Evolutionary conservation across 1,140 invertebrate genomes (phyloP).

Genomic region (Drosophila lacertosa): DNA sequence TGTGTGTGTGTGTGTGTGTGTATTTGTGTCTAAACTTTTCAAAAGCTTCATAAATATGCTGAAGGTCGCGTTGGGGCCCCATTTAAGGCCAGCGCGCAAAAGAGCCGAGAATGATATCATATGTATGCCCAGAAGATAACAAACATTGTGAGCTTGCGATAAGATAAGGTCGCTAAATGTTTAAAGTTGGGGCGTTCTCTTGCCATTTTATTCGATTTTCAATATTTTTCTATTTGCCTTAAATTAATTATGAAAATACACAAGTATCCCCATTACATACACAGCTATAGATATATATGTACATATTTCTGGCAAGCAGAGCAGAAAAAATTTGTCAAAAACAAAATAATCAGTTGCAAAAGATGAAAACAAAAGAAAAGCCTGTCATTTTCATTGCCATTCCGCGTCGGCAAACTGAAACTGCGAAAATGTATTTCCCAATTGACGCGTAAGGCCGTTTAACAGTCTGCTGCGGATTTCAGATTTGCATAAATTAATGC

Average conservation of each 20-base stretch:
- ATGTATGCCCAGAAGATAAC: constrained; percentile 63
- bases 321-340: constrained; percentile 31
- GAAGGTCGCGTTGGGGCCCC: constrained; percentile 60
- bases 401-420: constrained; percentile 43
- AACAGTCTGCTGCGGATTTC: constrained; percentile 67
- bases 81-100: constrained; percentile 37
- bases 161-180: constrained; percentile 56
- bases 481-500: constrained; percentile 54
- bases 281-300: constrained; percentile 28
- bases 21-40: constrained; percentile 27
- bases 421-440: constrained; percentile 44
- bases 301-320: constrained; percentile 40
- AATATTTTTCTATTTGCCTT: constrained; percentile 52
- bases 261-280: neutral
- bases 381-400: constrained; percentile 64
- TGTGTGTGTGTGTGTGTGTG: neutral
- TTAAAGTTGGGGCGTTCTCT: constrained; percentile 32
- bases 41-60: constrained; percentile 67
- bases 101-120: constrained; percentile 71
- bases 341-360: constrained; percentile 3
- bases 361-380: constrained; percentile 58
- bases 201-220: constrained; percentile 19
- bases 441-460: constrained; percentile 73
- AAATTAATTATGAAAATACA: constrained; percentile 62
- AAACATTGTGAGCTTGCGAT: constrained; percentile 60